phyloP scores from a whole-genome alignment of 2,797 vertebrate species.

The Phalanger gymnotis region DNA sequence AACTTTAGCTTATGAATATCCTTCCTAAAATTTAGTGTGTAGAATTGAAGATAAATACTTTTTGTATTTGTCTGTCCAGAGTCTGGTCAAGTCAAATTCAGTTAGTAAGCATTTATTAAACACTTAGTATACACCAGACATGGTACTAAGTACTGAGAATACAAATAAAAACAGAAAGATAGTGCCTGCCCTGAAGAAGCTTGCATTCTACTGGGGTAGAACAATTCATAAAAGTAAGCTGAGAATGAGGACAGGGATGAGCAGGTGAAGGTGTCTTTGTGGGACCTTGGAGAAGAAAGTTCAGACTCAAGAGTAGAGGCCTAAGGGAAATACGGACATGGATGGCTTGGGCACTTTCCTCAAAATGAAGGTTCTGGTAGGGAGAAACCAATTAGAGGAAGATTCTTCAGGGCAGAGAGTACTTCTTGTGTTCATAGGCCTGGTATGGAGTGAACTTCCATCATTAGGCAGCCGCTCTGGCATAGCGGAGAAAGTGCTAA shows the following conservation, averaged over 20 bases:
- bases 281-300: not conserved
- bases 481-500: not conserved
- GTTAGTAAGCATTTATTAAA: not conserved
- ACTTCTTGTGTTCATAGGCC: not conserved
- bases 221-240: not conserved
- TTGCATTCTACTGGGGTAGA: not conserved
- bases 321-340: not conserved
- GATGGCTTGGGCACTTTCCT: not conserved
- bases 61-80: not conserved
- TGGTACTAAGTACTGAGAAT: not conserved
- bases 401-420: not conserved
- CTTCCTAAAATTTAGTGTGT: not conserved
- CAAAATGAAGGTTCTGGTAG: not conserved
- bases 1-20: not conserved
- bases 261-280: not conserved
- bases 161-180: not conserved
- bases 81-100: not conserved
- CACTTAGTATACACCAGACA: not conserved
- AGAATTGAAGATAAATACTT: not conserved
- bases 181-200: too few relatives aligned
- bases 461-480: not conserved
- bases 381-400: not conserved
- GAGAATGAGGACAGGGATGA: not conserved
- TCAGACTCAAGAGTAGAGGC: not conserved
- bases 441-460: not conserved